These are phyloP conservation scores for Cydia pomonella DNA, from an alignment of 1,140 invertebrate genomes.

Conservation along the genomic window DNA sequence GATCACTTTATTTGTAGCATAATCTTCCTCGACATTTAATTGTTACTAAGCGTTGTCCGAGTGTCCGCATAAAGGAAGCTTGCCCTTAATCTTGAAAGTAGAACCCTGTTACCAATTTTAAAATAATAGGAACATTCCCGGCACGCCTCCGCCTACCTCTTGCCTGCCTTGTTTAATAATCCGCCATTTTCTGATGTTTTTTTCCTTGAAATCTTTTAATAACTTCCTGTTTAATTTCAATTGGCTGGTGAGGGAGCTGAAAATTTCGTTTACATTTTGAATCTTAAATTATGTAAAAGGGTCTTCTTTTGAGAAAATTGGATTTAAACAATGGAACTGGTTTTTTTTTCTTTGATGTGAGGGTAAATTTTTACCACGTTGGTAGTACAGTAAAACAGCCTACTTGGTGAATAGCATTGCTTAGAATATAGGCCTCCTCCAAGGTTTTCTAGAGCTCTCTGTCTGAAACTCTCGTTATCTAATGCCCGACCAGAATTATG, in stretches of 20 bases:
- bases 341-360: neutral
- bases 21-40: neutral
- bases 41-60: constrained; percentile 4
- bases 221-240: constrained; percentile 31
- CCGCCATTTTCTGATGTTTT: constrained; percentile 25
- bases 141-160: constrained; percentile 20
- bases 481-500: too few relatives aligned
- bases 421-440: too few relatives aligned
- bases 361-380: too few relatives aligned
- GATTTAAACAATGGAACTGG: neutral
- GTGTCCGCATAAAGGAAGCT: neutral
- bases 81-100: constrained; percentile 16
- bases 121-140: constrained; percentile 17
- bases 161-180: constrained; percentile 28
- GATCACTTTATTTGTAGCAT: neutral
- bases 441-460: too few relatives aligned
- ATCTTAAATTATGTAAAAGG: neutral
- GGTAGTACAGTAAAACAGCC: too few relatives aligned
- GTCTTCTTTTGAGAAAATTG: constrained; percentile 10
- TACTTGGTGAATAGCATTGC: too few relatives aligned
- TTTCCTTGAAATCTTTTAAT: constrained; percentile 30
- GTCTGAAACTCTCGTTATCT: too few relatives aligned
- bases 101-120: constrained; percentile 26
- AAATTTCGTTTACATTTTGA: constrained; percentile 11
- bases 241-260: constrained; percentile 14